Conservation (phyloP, 2,113 vertebrate genomes). For the Bucco capensis region DNA sequence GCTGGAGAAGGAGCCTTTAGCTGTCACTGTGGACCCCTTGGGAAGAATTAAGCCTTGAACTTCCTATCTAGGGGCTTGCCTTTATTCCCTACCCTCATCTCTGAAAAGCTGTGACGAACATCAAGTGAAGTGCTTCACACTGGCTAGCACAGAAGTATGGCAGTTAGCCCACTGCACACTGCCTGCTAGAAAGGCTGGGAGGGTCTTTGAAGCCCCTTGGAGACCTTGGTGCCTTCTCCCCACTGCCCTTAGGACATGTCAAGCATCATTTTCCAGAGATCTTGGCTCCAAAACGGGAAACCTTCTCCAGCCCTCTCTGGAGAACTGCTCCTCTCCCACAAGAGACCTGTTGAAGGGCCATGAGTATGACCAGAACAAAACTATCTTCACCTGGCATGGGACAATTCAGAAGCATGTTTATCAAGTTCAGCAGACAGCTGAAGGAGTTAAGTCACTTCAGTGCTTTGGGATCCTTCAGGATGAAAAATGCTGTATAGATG, state of each 20-base stretch:
- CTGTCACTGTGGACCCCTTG: accelerated
- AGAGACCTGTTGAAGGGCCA: accelerated
- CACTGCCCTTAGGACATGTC: accelerated
- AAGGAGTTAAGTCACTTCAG: constrained; percentile 38
- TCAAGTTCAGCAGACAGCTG: constrained; percentile 16
- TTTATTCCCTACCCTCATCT: neutral
- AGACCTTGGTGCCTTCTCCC: neutral
- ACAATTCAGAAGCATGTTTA: neutral
- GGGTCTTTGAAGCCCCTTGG: neutral
- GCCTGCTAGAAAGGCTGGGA: neutral
- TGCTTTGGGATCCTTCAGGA: constrained; percentile 34
- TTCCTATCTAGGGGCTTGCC: neutral
- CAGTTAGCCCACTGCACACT: neutral
- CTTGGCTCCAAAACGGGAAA: neutral
- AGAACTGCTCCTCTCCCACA: neutral
- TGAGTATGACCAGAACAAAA: neutral
- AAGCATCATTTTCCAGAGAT: neutral
- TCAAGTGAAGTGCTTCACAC: neutral
- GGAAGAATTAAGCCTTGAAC: neutral
- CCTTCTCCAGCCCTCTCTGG: neutral
- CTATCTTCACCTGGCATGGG: accelerated
- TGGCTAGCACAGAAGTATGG: neutral
- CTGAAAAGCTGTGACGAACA: neutral
- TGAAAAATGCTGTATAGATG: constrained; percentile 39
- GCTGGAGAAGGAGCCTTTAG: neutral